Percentiles rank a stretch among this genome's conserved stretches.
Conservation (phyloP, 1,140 invertebrate species). For the Penaeus indicus region DNA sequence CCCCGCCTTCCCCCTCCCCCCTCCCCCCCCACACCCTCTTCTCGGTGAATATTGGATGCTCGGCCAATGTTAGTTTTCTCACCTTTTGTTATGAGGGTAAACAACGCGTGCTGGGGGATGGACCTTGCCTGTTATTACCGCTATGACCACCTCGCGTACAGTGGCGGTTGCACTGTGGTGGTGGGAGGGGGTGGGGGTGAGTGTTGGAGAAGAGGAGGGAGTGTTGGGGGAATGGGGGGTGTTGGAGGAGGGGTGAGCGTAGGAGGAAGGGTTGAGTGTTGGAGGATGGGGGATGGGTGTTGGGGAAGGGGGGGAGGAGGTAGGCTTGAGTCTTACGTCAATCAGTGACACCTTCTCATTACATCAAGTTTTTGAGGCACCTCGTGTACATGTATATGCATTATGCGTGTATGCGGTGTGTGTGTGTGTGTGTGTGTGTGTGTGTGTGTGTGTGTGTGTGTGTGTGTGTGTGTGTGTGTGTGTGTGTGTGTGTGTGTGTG, state of each 20-base stretch:
- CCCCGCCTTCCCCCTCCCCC: not conserved
- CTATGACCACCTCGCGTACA: too few relatives aligned
- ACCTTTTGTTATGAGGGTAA: conserved; percentile 34
- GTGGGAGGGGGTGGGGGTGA: not conserved
- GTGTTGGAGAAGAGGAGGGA: not conserved
- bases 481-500: too few relatives aligned
- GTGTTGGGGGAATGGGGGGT: not conserved
- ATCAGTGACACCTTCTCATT: too few relatives aligned
- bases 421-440: too few relatives aligned
- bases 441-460: too few relatives aligned
- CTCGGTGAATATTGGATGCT: conserved; percentile 35
- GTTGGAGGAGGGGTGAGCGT: not conserved
- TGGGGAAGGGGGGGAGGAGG: not conserved
- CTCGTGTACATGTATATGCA: too few relatives aligned
- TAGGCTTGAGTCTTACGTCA: too few relatives aligned
- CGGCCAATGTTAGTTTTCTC: conserved; percentile 40
- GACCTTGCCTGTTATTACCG: too few relatives aligned
- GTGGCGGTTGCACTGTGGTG: not conserved
- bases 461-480: too few relatives aligned
- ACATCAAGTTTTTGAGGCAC: too few relatives aligned
- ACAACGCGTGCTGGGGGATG: not conserved
- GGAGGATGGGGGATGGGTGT: too few relatives aligned
- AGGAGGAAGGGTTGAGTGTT: too few relatives aligned
- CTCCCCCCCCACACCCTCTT: not conserved
- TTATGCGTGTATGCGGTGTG: not conserved